A percentile compares a stretch with the other conserved stretches of the same genome.
Conservation (phyloP, 2,888 invertebrate species). For the Dorcus parallelipipedus region DNA sequence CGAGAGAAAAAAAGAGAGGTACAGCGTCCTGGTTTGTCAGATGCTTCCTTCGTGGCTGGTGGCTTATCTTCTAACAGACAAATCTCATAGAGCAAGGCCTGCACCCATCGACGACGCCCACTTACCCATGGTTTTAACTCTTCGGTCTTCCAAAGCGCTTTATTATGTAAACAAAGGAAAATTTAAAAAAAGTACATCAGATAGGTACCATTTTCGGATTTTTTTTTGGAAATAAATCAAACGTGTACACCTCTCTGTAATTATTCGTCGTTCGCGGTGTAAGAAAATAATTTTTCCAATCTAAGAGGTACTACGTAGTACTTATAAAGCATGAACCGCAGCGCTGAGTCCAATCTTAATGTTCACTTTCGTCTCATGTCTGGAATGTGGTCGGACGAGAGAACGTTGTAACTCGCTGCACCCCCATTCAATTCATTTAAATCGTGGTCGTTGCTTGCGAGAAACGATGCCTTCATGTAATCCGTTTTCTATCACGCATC, state of each 20-base stretch:
- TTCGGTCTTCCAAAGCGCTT: neutral
- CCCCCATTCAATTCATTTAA: constrained; percentile 26
- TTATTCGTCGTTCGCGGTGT: too few species aligned
- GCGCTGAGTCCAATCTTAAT: constrained; percentile 18
- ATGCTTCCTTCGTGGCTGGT: neutral
- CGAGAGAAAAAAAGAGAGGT: too few species aligned
- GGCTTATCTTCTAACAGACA: constrained; percentile 29
- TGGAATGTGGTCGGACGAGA: constrained; percentile 29
- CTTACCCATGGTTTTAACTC: constrained; percentile 1
- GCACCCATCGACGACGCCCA: constrained; percentile 27
- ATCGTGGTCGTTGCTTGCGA: constrained; percentile 11
- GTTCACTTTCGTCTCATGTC: constrained; percentile 21
- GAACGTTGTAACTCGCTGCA: constrained; percentile 23
- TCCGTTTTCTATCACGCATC: too few species aligned
- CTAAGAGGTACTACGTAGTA: too few species aligned
- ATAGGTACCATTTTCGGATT: too few species aligned
- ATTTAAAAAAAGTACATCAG: too few species aligned
- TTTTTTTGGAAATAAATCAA: too few species aligned
- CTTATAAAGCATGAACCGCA: constrained; percentile 8
- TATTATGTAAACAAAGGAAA: neutral
- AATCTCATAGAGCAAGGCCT: constrained; percentile 28
- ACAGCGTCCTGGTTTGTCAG: too few species aligned
- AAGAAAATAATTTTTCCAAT: too few species aligned
- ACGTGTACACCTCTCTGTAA: too few species aligned
- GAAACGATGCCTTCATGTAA: too few species aligned